A percentile compares a stretch with the other conserved stretches of the same genome.
phyloP scores from a whole-genome alignment of 1,140 invertebrate species.

The Phthorimaea operculella region DNA sequence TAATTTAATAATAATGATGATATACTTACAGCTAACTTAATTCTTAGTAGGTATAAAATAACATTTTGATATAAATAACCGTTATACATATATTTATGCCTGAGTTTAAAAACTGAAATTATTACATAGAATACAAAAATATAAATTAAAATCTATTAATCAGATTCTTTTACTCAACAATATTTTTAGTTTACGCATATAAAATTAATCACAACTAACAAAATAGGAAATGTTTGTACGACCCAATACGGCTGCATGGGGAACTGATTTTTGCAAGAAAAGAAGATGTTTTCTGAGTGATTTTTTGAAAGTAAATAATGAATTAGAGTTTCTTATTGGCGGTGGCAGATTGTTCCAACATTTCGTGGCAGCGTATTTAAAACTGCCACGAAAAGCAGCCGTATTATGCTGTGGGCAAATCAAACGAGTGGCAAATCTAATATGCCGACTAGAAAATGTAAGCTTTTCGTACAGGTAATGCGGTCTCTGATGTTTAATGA shows the following conservation, averaged over 20 bases:
- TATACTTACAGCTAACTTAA: no score
- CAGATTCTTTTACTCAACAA: no score
- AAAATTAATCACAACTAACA: no score
- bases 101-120: no score
- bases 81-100: no score
- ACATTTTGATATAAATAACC: no score
- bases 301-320: background rate
- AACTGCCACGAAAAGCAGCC: background rate
- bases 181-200: no score
- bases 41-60: no score
- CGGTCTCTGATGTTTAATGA: background rate
- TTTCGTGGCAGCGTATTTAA: constrained; percentile 1
- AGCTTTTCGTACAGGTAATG: constrained; percentile 1
- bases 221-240: no score
- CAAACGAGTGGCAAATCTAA: background rate
- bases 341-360: constrained; percentile 2
- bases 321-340: background rate
- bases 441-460: background rate
- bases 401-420: background rate
- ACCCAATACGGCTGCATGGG: background rate
- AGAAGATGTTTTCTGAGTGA: background rate
- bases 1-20: no score
- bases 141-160: no score
- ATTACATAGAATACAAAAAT: no score
- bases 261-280: background rate